Base-by-base conservation (phyloP, 1,140 invertebrate genomes). In the Elysia chlorotica region DNA sequence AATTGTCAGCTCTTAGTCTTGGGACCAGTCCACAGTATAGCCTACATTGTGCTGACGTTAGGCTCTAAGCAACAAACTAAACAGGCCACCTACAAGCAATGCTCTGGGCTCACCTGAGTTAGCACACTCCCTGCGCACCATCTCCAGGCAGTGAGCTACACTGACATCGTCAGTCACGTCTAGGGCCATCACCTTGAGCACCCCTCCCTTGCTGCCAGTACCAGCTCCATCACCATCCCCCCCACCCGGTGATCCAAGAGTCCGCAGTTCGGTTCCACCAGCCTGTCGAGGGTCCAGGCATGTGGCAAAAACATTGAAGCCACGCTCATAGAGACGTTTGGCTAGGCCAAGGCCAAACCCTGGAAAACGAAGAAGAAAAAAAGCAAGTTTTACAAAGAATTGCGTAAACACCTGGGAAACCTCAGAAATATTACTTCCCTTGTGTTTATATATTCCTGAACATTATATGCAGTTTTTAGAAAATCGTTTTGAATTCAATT, bases 221-320 rank as follows among this genome's bases (percentile, higher is more conserved):
- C n/a, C n/a, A n/a, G n/a, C n/a, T n/a, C n/a, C n/a, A n/a, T n/a
- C n/a, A n/a, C n/a, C n/a, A n/a, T n/a, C n/a, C n/a, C n/a, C n/a
- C n/a, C n/a, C n/a, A n/a, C n/a, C n/a, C n/a, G n/a, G n/a, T 10
- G 85, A 79, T 21, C 77, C 75, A 37, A 77, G 72, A 54, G 75
- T 59, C 56, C 78, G 76, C 30, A 90, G 78, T 1, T 73, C 67
- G 33, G 75, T 69, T 0, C 87, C 87, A 0, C 89, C 89, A 31
- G 83, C 79, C 6, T 87, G 79, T 2, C 90, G 84, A 0, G 86
- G 83, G 5, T 88, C 79, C 37, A 93, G 88, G 82, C 94, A 93
- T 2, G 92, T 91, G 21, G 94, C 94, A 75, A 84, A 89, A 1
- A 90, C 89, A 63, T 84, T 79, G 59, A 87, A 86, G 10, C 87